Evolutionary conservation across 1,140 invertebrate species (phyloP), one percentile per base, ranked within the genome.

Genomic region (Mesaphorura yosii): DNA sequence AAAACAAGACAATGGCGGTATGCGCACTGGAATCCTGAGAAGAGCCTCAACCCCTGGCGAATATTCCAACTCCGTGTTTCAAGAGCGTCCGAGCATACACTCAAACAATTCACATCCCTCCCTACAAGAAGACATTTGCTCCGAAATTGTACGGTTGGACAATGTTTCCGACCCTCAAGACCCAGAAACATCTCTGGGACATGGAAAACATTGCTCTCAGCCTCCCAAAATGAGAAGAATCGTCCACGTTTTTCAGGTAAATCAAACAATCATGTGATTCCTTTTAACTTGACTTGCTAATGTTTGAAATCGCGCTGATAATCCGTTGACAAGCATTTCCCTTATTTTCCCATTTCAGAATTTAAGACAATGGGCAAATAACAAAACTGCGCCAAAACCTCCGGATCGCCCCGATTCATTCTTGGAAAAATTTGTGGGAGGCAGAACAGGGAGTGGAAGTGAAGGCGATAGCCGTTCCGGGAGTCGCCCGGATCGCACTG

Each of bases 401-500:
- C 66, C 67, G 10, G 66, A 68, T 44, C 55, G 73, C 27, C 73
- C 72, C 2, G 74, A 75, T 56, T 75, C 73, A 6, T 76, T 76
- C 62, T 62, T 76, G 58, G 73, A 75, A 63, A 68, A 72, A 49
- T 74, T 75, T 58, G 72, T 70, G 7, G 72, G 72, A 66, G 72
- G 71, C 4, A 72, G 70, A 27, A 67, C 67, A 47, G 66, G 65
- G 26, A 63, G 42, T 6, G 64, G 51, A 15, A 57, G 56, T 37
- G 66, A 65, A 55, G 59, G 42, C 2, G 60, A 55, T 14, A 58
- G 55, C 40, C 48, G 64, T 23, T 41, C 65, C 63, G 46, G 54
- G 50, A 49, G 48, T 62, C 57, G 60, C 61, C 2, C 53, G 62
- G 51, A 70, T 65, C 55, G 55, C 51, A 38, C 40, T 3, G 22